Conservation (phyloP, 1,140 invertebrate species). For the Melitaea cinxia region DNA sequence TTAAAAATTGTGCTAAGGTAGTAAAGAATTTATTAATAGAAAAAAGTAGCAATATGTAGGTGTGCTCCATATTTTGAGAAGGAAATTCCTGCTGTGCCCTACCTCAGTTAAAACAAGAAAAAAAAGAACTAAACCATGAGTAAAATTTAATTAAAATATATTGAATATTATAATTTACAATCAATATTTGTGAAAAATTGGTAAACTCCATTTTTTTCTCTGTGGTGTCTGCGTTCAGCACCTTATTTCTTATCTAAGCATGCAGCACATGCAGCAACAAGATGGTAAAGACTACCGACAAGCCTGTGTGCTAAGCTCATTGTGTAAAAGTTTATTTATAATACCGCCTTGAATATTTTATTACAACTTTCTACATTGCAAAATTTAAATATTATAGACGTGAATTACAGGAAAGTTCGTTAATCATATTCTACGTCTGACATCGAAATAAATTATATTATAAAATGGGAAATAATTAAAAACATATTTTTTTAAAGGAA, state of each 20-base stretch:
- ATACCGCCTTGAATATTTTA: slow-evolving; percentile 32
- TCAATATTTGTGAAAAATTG: neutral
- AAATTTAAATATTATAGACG: slow-evolving; percentile 23
- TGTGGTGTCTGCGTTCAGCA: slow-evolving; percentile 3
- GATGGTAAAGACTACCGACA: slow-evolving; percentile 35
- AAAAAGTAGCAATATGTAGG: too few relatives aligned
- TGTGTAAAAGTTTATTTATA: slow-evolving; percentile 27
- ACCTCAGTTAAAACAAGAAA: too few relatives aligned
- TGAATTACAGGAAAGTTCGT: neutral
- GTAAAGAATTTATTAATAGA: too few relatives aligned
- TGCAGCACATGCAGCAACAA: slow-evolving; percentile 26
- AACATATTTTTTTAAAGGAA: too few relatives aligned
- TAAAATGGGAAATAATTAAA: too few relatives aligned
- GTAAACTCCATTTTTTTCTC: neutral
- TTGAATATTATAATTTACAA: too few relatives aligned
- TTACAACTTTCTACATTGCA: slow-evolving; percentile 23
- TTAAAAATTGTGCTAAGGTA: too few relatives aligned
- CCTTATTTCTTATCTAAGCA: slow-evolving; percentile 31
- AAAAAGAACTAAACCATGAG: too few relatives aligned
- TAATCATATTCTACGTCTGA: neutral
- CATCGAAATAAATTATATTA: too few relatives aligned
- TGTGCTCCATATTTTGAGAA: too few relatives aligned
- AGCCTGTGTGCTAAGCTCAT: slow-evolving; percentile 26
- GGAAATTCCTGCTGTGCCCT: too few relatives aligned
- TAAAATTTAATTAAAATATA: too few relatives aligned